phyloP scores from a whole-genome alignment of 2,888 invertebrate genomes.

The Ichneumon xanthorius region DNA sequence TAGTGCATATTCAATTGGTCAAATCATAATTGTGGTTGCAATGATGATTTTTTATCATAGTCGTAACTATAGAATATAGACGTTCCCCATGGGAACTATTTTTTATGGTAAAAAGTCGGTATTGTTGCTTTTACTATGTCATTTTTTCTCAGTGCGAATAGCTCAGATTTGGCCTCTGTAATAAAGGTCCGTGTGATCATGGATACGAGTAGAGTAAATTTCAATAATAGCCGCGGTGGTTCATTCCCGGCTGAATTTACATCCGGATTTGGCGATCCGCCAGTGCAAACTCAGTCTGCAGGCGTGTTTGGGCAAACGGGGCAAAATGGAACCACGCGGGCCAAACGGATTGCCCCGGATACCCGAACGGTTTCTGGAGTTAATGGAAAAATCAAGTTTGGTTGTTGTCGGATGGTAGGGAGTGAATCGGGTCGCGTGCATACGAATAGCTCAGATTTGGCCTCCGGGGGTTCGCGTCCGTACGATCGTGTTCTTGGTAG shows the following conservation, averaged over 20 bases:
- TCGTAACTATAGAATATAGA: no score
- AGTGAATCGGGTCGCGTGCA: slow-evolving; percentile 1
- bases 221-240: background rate
- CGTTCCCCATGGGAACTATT: no score
- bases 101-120: no score
- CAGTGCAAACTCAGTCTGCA: background rate
- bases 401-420: background rate
- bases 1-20: no score
- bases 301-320: background rate
- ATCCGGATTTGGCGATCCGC: background rate
- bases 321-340: background rate
- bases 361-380: no score
- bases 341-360: background rate
- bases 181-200: background rate
- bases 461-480: background rate
- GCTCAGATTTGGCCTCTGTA: background rate
- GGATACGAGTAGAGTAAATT: no score
- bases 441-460: background rate
- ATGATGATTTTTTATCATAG: no score
- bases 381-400: no score
- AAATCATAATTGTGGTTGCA: no score
- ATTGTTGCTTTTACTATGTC: no score
- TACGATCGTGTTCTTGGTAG: background rate
- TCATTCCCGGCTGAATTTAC: background rate
- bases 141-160: no score